Base-by-base conservation (phyloP, 2,113 vertebrate species). In the Zingel zingel region DNA sequence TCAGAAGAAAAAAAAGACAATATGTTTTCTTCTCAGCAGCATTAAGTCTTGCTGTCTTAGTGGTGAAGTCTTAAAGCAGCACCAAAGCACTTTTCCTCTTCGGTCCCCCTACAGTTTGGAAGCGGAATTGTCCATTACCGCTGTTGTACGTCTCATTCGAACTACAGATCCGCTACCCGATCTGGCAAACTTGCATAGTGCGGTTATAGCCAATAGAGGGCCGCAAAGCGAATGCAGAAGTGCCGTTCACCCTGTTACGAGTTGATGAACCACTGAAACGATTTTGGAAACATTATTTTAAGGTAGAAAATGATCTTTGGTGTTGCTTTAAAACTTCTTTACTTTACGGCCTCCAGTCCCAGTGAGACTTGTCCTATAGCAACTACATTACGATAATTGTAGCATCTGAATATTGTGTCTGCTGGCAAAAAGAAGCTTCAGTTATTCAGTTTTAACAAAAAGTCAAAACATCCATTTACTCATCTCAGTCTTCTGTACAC, bases 401-500 rank as follows among this genome's bases (percentile, higher is more conserved):
- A 53, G 43, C 58, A 79, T 77, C 70, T 62, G 61, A 81, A 50
- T 84, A 74, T 71, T 67, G 78, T 85, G 71, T 79, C 86, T 82
- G 57, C 58, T 67, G 83, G 85, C 66, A 54, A 47, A 74, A 57
- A 62, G 47, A 50, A 57, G 70, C 77, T 62, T 74, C 59, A 64
- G 58, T 76, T 73, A 71, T 79, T 84, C 45, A 43, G 59, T 84
- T 84, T 86, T 83, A 86, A 81, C 50, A 87, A 63, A 84, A 88
- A 77, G 87, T 87, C 82, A 77, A 86, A 89, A 82, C 51, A 68
- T 66, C 56, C 54, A 76, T 88, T 87, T 80, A 36, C 62, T 43
- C 74, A 63, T 81, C 57, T 77, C 77, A 63, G 47, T 56, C 63
- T 63, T 67, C 79, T 76, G 36, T 75, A 74, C 79, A 83, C 61